Base-by-base conservation (phyloP, 1,140 invertebrate genomes). In the Leptinotarsa texana region DNA sequence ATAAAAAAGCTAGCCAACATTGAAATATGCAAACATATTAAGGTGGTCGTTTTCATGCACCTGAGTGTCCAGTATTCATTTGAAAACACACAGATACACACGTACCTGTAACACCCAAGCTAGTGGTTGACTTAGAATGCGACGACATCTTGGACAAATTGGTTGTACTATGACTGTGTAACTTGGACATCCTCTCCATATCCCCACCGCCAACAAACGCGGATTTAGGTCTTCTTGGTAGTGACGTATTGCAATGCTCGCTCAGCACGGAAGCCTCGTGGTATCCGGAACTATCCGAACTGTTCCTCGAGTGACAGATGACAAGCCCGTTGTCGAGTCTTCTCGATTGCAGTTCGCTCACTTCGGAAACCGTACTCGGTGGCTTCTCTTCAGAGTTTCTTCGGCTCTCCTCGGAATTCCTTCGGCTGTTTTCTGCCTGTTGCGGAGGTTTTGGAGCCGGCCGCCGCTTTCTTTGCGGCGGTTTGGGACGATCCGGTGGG, bases 241-340 rank as follows among this genome's bases (percentile, higher is more conserved):
- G 65, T 8, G 85, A 85, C 0, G 86, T 85, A 63, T 89, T 88
- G 1, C 85, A 86, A 78, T 89, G 89, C 78, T 92, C 90, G 77
- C 91, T 92, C 67, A 92, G 85, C 11, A 92, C 87, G 4, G 92
- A 92, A 11, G 92, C 89, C 81, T 93, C 92, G 82, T 93, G 92
- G 82, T 93, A 93, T 1, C 92, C 93, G 71, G 91, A 92, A 77
- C 92, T 93, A 82, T 93, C 92, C 78, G 91, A 93, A 83, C 91
- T 93, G 79, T 93, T 93, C 71, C 92, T 87, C 6, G 91, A 93
- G 86, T 93, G 92, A 81, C 88, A 89, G 61, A 90, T 89, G 27
- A 88, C 85, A 18, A 86, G 74, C 24, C 81, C 80, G 57, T 78
- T 80, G 27, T 81, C 81, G 21, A 18, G 8, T 21, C 48, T 72